Percentiles rank a stretch among this genome's conserved stretches.
Conservation (phyloP, 2,113 vertebrate genomes). For the Colistium nudipinnis region DNA sequence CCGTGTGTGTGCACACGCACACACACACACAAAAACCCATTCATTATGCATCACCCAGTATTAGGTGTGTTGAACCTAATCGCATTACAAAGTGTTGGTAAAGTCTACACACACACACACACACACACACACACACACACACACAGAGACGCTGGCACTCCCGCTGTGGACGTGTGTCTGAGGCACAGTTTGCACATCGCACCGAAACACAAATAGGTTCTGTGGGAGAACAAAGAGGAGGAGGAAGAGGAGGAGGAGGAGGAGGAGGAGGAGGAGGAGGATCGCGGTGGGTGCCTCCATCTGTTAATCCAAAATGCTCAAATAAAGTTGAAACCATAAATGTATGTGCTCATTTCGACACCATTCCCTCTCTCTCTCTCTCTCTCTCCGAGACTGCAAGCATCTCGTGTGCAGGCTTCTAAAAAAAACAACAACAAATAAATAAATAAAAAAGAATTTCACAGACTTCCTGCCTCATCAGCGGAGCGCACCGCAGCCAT, state of each 20-base stretch:
- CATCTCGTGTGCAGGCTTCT: not conserved
- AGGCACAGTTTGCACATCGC: slow-evolving; percentile 33
- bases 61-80: slow-evolving; percentile 39
- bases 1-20: slow-evolving; percentile 43
- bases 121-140: not conserved
- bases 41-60: slow-evolving; percentile 36
- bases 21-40: not conserved
- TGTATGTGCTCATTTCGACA: slow-evolving; percentile 40
- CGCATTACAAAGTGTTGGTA: slow-evolving; percentile 7
- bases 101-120: not conserved
- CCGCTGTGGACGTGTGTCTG: slow-evolving; percentile 27
- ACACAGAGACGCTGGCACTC: slow-evolving; percentile 31
- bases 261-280: not conserved
- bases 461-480: slow-evolving; percentile 30
- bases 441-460: slow-evolving; percentile 26
- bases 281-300: slow-evolving; percentile 60
- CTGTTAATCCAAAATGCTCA: slow-evolving; percentile 57
- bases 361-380: too few species aligned
- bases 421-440: not conserved
- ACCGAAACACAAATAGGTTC: slow-evolving; percentile 39
- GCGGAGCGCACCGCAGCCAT: slow-evolving; percentile 28
- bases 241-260: not conserved
- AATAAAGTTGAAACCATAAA: slow-evolving; percentile 43
- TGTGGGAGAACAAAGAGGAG: slow-evolving; percentile 7
- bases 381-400: not conserved